Evolutionary conservation across 2,797 vertebrate genomes (phyloP).

Genomic region (Diglossa cyanea): DNA sequence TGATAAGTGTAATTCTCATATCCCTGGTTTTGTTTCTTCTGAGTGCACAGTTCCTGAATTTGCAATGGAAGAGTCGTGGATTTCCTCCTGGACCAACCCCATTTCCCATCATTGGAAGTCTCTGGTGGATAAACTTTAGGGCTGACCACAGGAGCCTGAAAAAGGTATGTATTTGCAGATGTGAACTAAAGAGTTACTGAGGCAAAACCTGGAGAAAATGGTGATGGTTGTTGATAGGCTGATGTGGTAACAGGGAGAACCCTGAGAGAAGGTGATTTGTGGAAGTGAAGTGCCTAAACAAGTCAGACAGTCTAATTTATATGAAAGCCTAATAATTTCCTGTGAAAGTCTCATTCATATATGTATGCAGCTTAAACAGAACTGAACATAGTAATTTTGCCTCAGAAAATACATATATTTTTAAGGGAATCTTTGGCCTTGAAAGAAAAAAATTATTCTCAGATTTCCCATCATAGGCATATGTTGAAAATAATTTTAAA

Average conservation of each 20-base stretch:
- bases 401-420: not conserved
- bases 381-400: not conserved
- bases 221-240: not conserved
- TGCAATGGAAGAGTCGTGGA: slow-evolving; percentile 2
- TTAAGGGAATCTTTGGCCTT: not conserved
- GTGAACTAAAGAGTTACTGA: not conserved
- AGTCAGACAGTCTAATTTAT: not conserved
- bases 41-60: not conserved
- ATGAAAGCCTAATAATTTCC: not conserved
- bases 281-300: not conserved
- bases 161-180: slow-evolving; percentile 29
- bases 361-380: not conserved
- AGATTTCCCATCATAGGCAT: not conserved
- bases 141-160: slow-evolving; percentile 18
- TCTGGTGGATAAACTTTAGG: slow-evolving; percentile 55
- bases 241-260: not conserved
- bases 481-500: not conserved
- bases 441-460: not conserved
- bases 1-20: not conserved
- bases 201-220: not conserved
- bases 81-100: slow-evolving; percentile 58
- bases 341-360: not conserved
- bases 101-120: slow-evolving; percentile 56
- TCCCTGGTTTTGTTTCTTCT: slow-evolving; percentile 15
- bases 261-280: not conserved